Base-by-base conservation (phyloP, 2,888 invertebrate genomes). In the Meiosimyza platycephala region DNA sequence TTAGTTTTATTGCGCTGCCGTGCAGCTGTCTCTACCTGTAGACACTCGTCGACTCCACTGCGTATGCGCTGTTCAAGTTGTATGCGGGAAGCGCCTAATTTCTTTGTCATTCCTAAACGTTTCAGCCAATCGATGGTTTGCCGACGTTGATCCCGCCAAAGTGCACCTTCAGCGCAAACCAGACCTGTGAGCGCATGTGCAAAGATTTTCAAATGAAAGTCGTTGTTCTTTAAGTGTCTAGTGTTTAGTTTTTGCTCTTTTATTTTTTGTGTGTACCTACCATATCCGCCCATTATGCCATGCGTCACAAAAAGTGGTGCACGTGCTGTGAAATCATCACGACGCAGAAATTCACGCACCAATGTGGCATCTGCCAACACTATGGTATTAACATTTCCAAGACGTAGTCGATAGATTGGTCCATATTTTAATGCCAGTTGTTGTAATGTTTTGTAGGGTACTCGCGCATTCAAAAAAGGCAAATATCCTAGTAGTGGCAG, bases 251-350 rank as follows among this genome's bases (percentile, higher is more conserved):
- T n/a, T n/a, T n/a, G n/a, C n/a, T n/a, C n/a, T n/a, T 75, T 75
- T 70, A 28, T 12, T 15, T n/a, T 52, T 52, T 40, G 40, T 40
- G 40, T 40, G 33, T 40, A 86, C 91, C 91, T 86, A 95, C 96
- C 96, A 84, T 93, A 92, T 78, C 96, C 95, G 74, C 93, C 89
- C 93, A 96, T 94, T 74, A 96, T 93, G 50, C 95, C 95, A 82
- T 95, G 95, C 0, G 95, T 95, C 63, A 96, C 86, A 84, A 91
- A 94, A 2, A 96, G 89, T 2, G 95, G 95, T 0, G 96, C 95
- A 66, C 87, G 79, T 15, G 94, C 95, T 4, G 93, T 89, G 77
- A 94, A 92, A 5, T 87, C 90, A 54, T 94, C 93, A 83, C 91
- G 92, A 0, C 92, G 89, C 71, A 96, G 91, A 5, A 93, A 91